These are phyloP conservation scores for Pterophyllum scalare DNA, from an alignment of 2,113 vertebrate genomes.

Conservation along the genomic window DNA sequence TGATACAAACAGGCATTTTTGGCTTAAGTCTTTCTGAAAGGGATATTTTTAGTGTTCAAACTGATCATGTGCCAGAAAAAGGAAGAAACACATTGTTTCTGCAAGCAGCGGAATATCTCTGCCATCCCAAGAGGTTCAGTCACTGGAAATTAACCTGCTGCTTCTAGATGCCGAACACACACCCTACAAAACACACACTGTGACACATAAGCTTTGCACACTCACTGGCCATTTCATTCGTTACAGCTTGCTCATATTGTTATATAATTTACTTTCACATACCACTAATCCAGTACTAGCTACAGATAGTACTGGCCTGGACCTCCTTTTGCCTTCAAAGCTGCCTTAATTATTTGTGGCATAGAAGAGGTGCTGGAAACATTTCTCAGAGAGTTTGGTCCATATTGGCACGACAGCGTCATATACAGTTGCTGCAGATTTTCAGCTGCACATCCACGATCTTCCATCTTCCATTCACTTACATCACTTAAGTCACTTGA, in stretches of 20 bases:
- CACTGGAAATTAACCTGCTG: conserved; percentile 2
- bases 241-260: background rate
- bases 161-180: background rate
- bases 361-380: background rate
- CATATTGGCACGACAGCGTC: background rate
- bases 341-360: background rate
- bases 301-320: background rate
- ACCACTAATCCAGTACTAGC: no score
- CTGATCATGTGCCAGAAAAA: conserved; percentile 8
- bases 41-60: conserved; percentile 35
- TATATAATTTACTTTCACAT: no score
- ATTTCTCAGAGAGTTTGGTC: background rate
- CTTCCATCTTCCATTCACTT: background rate
- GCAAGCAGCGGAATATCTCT: conserved; percentile 7
- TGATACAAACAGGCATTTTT: background rate
- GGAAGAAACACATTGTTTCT: conserved; percentile 10
- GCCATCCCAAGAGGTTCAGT: background rate
- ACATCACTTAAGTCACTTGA: no score
- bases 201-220: background rate
- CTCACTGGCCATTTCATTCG: background rate
- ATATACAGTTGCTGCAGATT: background rate
- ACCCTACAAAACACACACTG: background rate
- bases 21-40: conserved; percentile 24
- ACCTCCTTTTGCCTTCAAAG: background rate
- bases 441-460: background rate